Base-by-base conservation (phyloP, 1,140 invertebrate genomes). In the Trichonephila inaurata region DNA sequence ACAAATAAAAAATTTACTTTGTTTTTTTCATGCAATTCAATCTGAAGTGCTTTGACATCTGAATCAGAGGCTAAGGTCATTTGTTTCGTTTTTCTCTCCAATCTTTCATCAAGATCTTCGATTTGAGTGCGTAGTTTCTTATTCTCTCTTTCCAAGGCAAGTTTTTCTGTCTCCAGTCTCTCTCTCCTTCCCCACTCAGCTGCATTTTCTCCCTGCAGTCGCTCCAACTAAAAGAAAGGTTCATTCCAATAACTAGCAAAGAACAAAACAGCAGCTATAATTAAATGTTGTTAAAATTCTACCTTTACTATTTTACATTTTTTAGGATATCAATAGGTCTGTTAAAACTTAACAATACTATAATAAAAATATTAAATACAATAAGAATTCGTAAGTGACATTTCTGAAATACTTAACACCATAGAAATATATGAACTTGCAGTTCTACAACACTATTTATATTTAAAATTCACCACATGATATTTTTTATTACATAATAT, bases 131-230 rank as follows among this genome's bases (percentile, higher is more conserved):
- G 96, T 64, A 99, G 95, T 95, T 98, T 98, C 95, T 99, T 99
- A 95, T 98, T 99, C 95, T 99, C 98, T 72, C 98, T 96, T 95
- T 99, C 97, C 87, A 99, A 96, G 0, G 97, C 97, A 94, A 98
- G 96, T 95, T 98, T 98, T 95, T 99, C 98, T 0, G 98, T 98
- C 96, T 99, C 98, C 51, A 99, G 95, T 19, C 98, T 96, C 96
- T 99, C 98, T 14, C 98, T 96, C 95, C 98, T 98, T 16, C 98
- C 98, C 98, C 98, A 99, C 95, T 99, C 98, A 8, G 97, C 97
- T 2, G 98, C 98, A 96, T 99, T 99, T 96, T 99, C 98, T 1
- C 97, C 97, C 96, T 99, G 98, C 10, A 99, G 96, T 94, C 97
- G 96, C 95, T 98, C 98, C 94, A 98, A 95, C 97, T 98, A 94